phyloP scores from a whole-genome alignment of 2,797 vertebrate genomes.

The Gorsachius magnificus region DNA sequence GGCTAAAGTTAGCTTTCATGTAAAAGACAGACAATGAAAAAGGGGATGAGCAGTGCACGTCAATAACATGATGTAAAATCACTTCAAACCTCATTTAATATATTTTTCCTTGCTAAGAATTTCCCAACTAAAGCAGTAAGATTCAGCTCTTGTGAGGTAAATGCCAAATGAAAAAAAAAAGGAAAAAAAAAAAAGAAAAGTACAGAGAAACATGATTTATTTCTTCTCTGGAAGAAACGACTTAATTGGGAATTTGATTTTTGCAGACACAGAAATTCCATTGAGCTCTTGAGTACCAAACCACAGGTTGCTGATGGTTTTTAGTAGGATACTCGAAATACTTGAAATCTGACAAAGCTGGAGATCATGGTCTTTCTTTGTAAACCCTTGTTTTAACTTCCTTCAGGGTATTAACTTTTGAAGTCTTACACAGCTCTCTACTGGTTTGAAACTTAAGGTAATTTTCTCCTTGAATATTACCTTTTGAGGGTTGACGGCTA shows the following conservation, averaged over 20 bases:
- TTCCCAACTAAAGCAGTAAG: neutral
- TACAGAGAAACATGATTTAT: neutral
- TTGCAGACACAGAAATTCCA: neutral
- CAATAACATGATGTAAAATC: neutral
- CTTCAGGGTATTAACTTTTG: neutral
- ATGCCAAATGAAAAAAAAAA: neutral
- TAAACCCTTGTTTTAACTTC: neutral
- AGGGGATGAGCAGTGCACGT: neutral
- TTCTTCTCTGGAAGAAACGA: neutral
- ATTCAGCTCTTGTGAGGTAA: neutral
- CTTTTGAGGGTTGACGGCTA: neutral
- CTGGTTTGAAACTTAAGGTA: neutral
- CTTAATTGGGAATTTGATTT: neutral
- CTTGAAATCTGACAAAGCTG: neutral
- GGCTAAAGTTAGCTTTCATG: neutral
- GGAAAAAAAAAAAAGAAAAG: accelerated
- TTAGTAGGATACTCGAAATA: neutral
- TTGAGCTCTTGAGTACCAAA: neutral
- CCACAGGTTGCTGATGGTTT: neutral
- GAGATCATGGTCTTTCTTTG: neutral
- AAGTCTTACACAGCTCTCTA: neutral
- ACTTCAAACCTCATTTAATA: neutral
- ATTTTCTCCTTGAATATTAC: neutral
- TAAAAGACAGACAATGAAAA: neutral
- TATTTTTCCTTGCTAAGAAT: neutral